A percentile compares a stretch with the other conserved stretches of the same genome.
Conservation (phyloP, 2,888 invertebrate genomes). For the Piscicola geometra region DNA sequence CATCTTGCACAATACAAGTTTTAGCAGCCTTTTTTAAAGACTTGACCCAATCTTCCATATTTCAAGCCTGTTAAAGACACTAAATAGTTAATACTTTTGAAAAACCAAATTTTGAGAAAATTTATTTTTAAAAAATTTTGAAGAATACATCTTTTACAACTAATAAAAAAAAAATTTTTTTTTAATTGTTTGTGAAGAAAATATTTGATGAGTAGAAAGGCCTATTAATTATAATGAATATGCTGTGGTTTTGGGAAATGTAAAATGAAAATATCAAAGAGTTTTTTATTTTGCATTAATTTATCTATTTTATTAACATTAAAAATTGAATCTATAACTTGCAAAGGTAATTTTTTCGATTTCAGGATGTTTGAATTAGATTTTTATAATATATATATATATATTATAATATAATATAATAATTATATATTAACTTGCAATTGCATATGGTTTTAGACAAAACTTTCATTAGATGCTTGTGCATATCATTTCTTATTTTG, state of each 20-base stretch:
- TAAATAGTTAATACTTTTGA: background rate
- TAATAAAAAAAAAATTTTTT: too few relatives aligned
- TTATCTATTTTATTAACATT: background rate
- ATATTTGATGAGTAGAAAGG: too few relatives aligned
- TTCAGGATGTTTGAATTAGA: too few relatives aligned
- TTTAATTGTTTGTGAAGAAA: too few relatives aligned
- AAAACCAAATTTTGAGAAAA: background rate
- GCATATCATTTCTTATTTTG: too few relatives aligned
- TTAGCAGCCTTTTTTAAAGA: slow-evolving; percentile 47
- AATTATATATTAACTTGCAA: too few relatives aligned
- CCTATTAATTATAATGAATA: slow-evolving; percentile 1
- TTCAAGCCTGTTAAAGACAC: background rate
- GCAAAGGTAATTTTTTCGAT: slow-evolving; percentile 1
- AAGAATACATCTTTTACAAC: too few relatives aligned
- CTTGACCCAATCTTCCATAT: slow-evolving; percentile 34
- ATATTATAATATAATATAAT: too few relatives aligned
- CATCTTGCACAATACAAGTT: slow-evolving; percentile 54
- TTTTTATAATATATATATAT: too few relatives aligned
- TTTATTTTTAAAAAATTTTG: too few relatives aligned
- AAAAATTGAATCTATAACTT: background rate
- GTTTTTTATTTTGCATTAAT: background rate
- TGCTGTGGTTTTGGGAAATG: background rate
- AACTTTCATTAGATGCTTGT: too few relatives aligned
- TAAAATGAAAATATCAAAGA: background rate
- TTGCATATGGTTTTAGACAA: too few relatives aligned